Percentiles rank a stretch among this genome's conserved stretches.
Evolutionary conservation across 2,888 invertebrate genomes (phyloP).

Genomic region (Eugnorisma glareosa): DNA sequence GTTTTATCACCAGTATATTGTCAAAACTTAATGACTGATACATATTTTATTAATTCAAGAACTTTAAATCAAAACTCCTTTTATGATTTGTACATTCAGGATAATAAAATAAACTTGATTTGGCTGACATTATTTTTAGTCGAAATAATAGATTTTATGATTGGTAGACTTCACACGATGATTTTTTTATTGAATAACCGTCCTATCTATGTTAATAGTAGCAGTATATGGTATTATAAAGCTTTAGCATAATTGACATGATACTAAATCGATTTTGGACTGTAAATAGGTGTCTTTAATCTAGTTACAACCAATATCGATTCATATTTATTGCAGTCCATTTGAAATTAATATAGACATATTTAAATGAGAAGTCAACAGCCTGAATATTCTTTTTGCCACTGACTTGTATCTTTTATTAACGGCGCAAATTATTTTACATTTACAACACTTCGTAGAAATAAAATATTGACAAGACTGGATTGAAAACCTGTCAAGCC

Average conservation of each 20-base stretch:
- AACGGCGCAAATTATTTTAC: conserved; percentile 26
- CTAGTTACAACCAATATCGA: conserved; percentile 16
- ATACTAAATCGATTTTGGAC: conserved; percentile 16
- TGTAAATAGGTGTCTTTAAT: conserved; percentile 7
- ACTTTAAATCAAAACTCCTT: conserved; percentile 44
- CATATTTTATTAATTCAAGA: conserved; percentile 42
- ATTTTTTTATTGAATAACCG: not conserved
- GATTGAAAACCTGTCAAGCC: conserved; percentile 33
- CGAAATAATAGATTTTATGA: conserved; percentile 39
- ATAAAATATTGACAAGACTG: conserved; percentile 34
- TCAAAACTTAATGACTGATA: conserved; percentile 46
- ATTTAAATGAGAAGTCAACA: conserved; percentile 39
- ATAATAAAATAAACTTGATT: conserved; percentile 52
- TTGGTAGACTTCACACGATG: conserved; percentile 42
- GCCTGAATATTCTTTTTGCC: conserved; percentile 36
- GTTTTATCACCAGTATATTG: conserved; percentile 50
- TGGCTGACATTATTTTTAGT: conserved; percentile 23
- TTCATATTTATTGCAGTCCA: conserved; percentile 30
- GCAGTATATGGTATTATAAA: not conserved
- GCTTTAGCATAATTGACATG: conserved; percentile 14
- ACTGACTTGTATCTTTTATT: conserved; percentile 34
- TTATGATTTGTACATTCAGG: conserved; percentile 30
- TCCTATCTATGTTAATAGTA: conserved; percentile 2
- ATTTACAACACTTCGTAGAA: conserved; percentile 31
- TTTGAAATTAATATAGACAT: conserved; percentile 22